These are phyloP conservation scores for Saccopteryx bilineata DNA, from an alignment of 2,113 vertebrate genomes.

Conservation along the genomic window DNA sequence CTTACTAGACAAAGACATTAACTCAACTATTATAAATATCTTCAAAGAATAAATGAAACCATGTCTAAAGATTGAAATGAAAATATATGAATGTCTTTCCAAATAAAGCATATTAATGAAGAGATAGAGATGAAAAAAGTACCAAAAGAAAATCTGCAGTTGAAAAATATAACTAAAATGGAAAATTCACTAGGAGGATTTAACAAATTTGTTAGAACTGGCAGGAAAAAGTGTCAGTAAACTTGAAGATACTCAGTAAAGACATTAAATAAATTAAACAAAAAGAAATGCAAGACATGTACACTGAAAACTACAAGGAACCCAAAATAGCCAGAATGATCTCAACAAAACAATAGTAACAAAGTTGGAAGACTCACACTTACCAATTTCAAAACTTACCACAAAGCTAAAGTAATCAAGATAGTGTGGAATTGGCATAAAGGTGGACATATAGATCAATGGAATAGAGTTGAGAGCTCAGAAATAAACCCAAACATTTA, in stretches of 20 bases:
- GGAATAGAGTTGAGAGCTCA: not conserved
- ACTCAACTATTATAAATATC: not conserved
- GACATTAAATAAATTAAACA: slow-evolving; percentile 1
- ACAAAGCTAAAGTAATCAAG: not conserved
- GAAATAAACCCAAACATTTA: not conserved
- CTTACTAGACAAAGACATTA: slow-evolving; percentile 6
- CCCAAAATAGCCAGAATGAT: not conserved
- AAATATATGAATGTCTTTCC: not conserved
- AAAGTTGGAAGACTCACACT: not conserved
- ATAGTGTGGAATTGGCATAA: not conserved
- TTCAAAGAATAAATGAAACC: not conserved
- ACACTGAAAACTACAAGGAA: not conserved
- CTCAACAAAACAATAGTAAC: not conserved
- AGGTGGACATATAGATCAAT: not conserved
- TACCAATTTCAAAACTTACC: slow-evolving; percentile 33
- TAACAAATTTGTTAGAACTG: slow-evolving; percentile 6
- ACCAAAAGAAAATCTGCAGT: not conserved
- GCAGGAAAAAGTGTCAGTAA: not conserved
- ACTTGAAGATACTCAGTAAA: not conserved
- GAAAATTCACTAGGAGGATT: not conserved
- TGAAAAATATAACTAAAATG: not conserved
- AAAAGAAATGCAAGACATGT: not conserved
- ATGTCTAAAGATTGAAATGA: slow-evolving; percentile 39
- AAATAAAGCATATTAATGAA: slow-evolving; percentile 21
- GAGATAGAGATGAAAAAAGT: slow-evolving; percentile 1